Conservation (phyloP, 2,888 invertebrate species). For the Temnothorax rugatulus region DNA sequence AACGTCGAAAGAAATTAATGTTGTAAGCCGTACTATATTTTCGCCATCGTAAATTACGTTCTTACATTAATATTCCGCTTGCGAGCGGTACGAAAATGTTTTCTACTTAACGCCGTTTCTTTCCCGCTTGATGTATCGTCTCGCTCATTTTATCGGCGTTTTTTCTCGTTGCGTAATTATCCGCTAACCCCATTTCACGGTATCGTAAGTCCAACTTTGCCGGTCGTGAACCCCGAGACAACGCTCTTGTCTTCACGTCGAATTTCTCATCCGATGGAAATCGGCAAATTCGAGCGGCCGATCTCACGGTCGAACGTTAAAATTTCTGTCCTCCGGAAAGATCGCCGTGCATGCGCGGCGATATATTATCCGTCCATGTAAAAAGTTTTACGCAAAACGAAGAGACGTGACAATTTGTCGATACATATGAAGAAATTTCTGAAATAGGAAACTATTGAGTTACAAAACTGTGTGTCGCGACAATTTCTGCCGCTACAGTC, state of each 20-base stretch:
- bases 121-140: slow-evolving; percentile 35
- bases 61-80: slow-evolving; percentile 39
- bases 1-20: slow-evolving; percentile 58
- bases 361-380: not conserved
- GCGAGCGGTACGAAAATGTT: slow-evolving; percentile 43
- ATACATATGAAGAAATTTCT: slow-evolving; percentile 23
- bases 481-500: slow-evolving; percentile 15
- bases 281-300: not conserved
- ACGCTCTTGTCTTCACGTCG: not conserved
- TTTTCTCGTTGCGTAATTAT: slow-evolving; percentile 49
- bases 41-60: slow-evolving; percentile 41
- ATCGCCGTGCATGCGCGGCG: not conserved
- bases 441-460: slow-evolving; percentile 33
- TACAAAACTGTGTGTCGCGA: slow-evolving; percentile 25
- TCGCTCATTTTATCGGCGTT: slow-evolving; percentile 47
- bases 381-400: slow-evolving; percentile 23
- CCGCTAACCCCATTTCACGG: slow-evolving; percentile 39
- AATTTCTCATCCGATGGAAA: slow-evolving; percentile 7
- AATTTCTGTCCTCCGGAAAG: not conserved
- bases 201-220: slow-evolving; percentile 21
- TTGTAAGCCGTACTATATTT: slow-evolving; percentile 32
- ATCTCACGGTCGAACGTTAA: slow-evolving; percentile 8
- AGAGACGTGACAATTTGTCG: slow-evolving; percentile 29
- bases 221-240: not conserved
- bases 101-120: slow-evolving; percentile 39